These are phyloP conservation scores for Lithosia quadra DNA, from an alignment of 2,888 invertebrate genomes.

Conservation along the genomic window DNA sequence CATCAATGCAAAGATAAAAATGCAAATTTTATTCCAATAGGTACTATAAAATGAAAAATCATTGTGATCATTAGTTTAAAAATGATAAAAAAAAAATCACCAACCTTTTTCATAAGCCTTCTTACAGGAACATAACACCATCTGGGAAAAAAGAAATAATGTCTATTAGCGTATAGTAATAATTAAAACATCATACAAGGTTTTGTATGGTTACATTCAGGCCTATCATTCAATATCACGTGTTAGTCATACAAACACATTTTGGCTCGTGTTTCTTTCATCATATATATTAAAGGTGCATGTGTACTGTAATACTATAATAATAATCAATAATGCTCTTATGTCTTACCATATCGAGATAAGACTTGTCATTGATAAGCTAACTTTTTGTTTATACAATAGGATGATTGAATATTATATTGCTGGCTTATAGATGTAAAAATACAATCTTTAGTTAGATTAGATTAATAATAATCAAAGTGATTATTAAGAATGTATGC, in stretches of 20 bases:
- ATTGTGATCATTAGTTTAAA: background rate
- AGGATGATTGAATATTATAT: no score
- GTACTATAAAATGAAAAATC: background rate
- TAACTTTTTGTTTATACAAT: background rate
- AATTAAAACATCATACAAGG: background rate
- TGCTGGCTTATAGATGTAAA: no score
- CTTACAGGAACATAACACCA: background rate
- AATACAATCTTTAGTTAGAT: no score
- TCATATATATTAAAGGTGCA: background rate
- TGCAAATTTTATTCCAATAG: no score
- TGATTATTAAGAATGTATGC: no score
- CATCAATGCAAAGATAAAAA: background rate
- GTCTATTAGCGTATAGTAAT: background rate
- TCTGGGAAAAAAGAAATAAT: background rate
- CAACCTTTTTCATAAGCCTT: background rate
- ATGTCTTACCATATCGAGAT: background rate
- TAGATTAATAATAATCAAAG: no score
- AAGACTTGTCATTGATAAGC: background rate
- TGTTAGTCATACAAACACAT: conserved; percentile 18
- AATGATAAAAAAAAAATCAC: no score
- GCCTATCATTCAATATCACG: conserved; percentile 25
- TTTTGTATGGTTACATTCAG: background rate
- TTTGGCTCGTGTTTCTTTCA: conserved; percentile 15
- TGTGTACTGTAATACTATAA: background rate
- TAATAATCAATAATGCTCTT: background rate